Percentiles rank a stretch among this genome's conserved stretches.
phyloP scores from a whole-genome alignment of 23 tunicate species.

The Styela clava region DNA sequence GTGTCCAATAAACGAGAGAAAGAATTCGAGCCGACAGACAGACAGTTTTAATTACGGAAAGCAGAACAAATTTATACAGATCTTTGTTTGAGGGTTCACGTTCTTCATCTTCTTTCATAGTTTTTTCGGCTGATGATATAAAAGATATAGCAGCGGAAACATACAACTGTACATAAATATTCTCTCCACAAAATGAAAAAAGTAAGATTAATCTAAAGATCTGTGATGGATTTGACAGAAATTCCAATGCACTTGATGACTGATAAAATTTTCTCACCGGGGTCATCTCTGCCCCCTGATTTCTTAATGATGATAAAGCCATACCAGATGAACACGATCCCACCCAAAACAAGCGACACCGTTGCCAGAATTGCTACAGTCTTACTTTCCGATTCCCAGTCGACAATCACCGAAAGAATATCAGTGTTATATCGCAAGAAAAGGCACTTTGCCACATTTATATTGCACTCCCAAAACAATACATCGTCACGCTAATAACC shows the following conservation, averaged over 20 bases:
- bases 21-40: not conserved
- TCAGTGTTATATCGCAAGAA: too few species aligned
- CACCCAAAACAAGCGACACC: not conserved
- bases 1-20: not conserved
- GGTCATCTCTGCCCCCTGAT: not conserved
- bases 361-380: not conserved
- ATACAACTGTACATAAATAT: not conserved
- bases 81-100: not conserved
- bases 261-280: not conserved
- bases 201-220: not conserved
- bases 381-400: not conserved
- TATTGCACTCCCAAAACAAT: too few species aligned
- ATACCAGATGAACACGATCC: not conserved
- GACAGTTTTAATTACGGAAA: not conserved
- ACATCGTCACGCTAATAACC: too few species aligned
- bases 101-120: not conserved
- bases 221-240: not conserved
- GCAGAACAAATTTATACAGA: not conserved
- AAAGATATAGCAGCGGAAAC: not conserved
- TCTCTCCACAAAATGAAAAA: not conserved
- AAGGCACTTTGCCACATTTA: too few species aligned
- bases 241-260: not conserved
- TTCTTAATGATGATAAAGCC: not conserved
- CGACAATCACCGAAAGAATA: not conserved
- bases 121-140: not conserved